phyloP scores from a whole-genome alignment of 1,140 invertebrate genomes.

The Dysdera silvatica region DNA sequence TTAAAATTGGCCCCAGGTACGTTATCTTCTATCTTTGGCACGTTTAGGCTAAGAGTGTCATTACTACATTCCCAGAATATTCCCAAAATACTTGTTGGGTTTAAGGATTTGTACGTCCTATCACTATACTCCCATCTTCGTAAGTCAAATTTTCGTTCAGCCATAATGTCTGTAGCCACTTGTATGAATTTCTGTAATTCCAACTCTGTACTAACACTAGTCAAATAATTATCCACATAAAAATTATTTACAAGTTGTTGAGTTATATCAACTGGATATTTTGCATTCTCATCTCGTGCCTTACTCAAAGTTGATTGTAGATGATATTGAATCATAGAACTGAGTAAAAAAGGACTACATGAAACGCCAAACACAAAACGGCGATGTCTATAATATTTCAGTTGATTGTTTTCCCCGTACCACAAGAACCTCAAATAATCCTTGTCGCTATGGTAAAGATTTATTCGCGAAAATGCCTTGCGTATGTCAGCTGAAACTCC shows the following conservation, averaged over 20 bases:
- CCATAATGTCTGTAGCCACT: neutral
- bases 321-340: neutral
- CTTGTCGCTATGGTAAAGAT: neutral
- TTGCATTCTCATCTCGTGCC: neutral
- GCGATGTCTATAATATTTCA: slow-evolving; percentile 1
- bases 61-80: too few species aligned
- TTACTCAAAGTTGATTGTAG: neutral
- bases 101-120: too few species aligned
- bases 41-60: too few species aligned
- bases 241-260: neutral
- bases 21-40: too few species aligned
- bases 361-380: slow-evolving; percentile 12
- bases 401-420: neutral
- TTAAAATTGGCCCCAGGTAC: too few species aligned
- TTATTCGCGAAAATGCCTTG: slow-evolving; percentile 28
- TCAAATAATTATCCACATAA: slow-evolving; percentile 3
- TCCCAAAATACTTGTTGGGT: too few species aligned
- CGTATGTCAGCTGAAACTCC: slow-evolving; percentile 20
- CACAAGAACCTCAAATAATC: slow-evolving; percentile 12
- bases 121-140: neutral
- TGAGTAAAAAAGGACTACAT: slow-evolving; percentile 5
- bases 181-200: neutral
- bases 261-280: neutral
- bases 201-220: neutral
- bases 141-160: neutral